phyloP scores from a whole-genome alignment of 2,888 invertebrate genomes.

The Agrypnus murinus region DNA sequence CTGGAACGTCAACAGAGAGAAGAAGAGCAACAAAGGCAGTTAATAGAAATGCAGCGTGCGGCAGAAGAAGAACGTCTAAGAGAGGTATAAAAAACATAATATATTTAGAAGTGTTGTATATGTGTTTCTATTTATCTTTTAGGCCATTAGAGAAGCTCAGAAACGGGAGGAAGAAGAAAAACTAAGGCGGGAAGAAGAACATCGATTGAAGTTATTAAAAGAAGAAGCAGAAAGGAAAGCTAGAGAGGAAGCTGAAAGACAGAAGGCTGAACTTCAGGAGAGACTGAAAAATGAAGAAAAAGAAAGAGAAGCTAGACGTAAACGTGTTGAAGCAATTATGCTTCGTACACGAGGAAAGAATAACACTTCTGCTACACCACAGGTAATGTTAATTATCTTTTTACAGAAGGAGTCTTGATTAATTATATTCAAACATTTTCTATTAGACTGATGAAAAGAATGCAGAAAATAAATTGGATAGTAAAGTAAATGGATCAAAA shows the following conservation, averaged over 20 bases:
- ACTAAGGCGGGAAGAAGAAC: slow-evolving; percentile 80
- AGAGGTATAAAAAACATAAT: slow-evolving; percentile 73
- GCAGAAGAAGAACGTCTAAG: slow-evolving; percentile 91
- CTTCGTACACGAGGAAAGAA: slow-evolving; percentile 82
- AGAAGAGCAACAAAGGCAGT: slow-evolving; percentile 87
- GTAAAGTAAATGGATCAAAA: slow-evolving; percentile 67
- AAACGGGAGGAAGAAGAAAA: slow-evolving; percentile 87
- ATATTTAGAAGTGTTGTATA: not conserved
- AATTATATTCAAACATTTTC: not conserved
- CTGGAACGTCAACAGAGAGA: slow-evolving; percentile 82
- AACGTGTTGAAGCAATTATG: slow-evolving; percentile 95
- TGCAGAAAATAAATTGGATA: slow-evolving; percentile 59
- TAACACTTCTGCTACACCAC: slow-evolving; percentile 53
- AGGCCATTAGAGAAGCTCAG: slow-evolving; percentile 81
- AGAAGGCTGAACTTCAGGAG: slow-evolving; percentile 89
- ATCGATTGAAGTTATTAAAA: slow-evolving; percentile 78
- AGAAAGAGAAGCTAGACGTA: slow-evolving; percentile 90
- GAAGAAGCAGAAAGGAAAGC: slow-evolving; percentile 87
- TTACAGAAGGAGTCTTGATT: not conserved
- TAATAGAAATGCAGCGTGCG: slow-evolving; percentile 86
- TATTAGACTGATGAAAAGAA: slow-evolving; percentile 62
- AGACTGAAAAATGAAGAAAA: slow-evolving; percentile 89
- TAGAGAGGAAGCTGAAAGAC: slow-evolving; percentile 89
- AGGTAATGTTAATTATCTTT: slow-evolving; percentile 56
- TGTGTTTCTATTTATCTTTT: no score